These are phyloP conservation scores for Tenodera sinensis DNA, from an alignment of 2,888 invertebrate species.

Conservation along the genomic window DNA sequence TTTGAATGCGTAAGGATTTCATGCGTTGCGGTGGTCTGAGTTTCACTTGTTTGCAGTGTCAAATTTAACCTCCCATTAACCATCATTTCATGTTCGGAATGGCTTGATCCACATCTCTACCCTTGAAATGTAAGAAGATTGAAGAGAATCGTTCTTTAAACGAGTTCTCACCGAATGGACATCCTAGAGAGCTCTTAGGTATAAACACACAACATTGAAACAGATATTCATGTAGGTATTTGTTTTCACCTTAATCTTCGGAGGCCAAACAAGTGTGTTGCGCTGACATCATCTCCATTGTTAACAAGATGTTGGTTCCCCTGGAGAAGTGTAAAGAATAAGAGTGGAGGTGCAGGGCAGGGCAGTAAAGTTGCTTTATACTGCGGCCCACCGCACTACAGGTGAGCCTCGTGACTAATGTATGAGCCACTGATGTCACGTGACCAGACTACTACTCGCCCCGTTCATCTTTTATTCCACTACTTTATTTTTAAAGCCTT, in stretches of 20 bases:
- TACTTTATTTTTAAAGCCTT: conserved; percentile 4
- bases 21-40: too few species aligned
- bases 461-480: background rate
- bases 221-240: background rate
- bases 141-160: too few species aligned
- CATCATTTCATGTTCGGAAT: too few species aligned
- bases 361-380: background rate
- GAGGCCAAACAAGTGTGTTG: background rate
- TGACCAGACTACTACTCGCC: background rate
- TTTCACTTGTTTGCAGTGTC: too few species aligned
- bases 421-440: background rate
- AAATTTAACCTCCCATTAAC: too few species aligned
- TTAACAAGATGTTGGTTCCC: background rate
- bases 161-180: too few species aligned
- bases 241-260: background rate
- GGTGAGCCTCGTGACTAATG: background rate
- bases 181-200: too few species aligned
- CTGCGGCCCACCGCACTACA: background rate
- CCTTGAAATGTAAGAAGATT: too few species aligned
- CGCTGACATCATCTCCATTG: background rate
- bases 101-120: too few species aligned
- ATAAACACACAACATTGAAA: too few species aligned
- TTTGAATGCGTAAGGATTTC: too few species aligned
- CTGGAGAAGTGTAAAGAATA: background rate
- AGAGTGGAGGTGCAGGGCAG: background rate